Evolutionary conservation across 1,140 invertebrate genomes (phyloP), one percentile per base, ranked within the genome.

Genomic region (Trachymyrmex cornetzi): DNA sequence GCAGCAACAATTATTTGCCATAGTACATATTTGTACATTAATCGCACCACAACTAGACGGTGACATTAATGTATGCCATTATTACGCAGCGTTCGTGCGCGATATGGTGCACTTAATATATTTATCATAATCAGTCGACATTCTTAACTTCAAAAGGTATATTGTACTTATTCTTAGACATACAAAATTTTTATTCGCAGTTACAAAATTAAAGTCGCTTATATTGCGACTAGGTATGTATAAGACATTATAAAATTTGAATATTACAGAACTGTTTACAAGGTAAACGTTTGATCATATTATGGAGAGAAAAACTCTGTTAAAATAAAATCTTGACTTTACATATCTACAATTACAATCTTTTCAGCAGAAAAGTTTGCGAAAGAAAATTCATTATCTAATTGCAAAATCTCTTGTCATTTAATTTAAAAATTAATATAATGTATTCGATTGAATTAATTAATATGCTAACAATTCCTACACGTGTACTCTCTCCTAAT

Each of bases 61-160:
- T 74, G 67, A 61, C 67, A 48, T 82, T 82, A 82, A 82, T 71
- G 34, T 81, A 71, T 80, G 63, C 48, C 14, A 34, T n/a, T 82
- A 72, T 57, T 69, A 69, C 14, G n/a, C 24, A 66, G 5, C 4
- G 5, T 79, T 38, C 61, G 61, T 34, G 55, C 38, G 12, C 30
- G 16, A 59, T 30, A 34, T n/a, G 24, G 6, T 81, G 44, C 4
- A 19, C 19, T 59, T 72, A 72, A 61, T 72, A 48, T 74, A 72
- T 82, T 72, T 72, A 59, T 61, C 22, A 5, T 66, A 53, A 2
- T 82, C 38, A 19, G 14, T 44, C 14, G 14, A 48, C 24, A 34
- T 22, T 53, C 27, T 79, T 66, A 48, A 14, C 1, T 30, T 30
- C 22, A 9, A 38, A 3, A 48, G 3, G 27, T 66, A 53, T 53